Evolutionary conservation across 2,113 vertebrate species (phyloP), one percentile per base, ranked within the genome.

Genomic region (Aphyosemion australe): DNA sequence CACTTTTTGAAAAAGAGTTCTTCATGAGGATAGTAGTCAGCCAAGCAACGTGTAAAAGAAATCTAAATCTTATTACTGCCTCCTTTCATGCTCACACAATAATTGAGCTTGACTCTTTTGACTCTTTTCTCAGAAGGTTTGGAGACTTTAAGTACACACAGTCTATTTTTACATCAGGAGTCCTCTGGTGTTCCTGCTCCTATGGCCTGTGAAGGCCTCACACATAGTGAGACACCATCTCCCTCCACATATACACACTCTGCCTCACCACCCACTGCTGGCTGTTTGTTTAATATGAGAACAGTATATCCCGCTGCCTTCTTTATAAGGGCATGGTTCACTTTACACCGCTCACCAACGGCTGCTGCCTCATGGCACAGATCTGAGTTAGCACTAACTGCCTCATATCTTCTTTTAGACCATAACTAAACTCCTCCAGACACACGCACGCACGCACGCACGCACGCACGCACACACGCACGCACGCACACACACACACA

Each of bases 241-340:
- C 26, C 26, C 26, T 26, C 26, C 5, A 26, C 26, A 26, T 57
- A 56, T 41, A 56, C 73, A 73, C 41, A 59, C 37, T 62, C 52
- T 20, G 62, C 48, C 65, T 65, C 54, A 73, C 76, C 77, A 84
- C 74, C 16, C 34, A 51, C 59, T 52, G 50, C 68, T 74, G 26
- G 82, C 86, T 77, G 74, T 73, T 79, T 76, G 34, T 87, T 87
- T 69, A 83, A 61, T 74, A 61, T 69, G 76, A 83, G 84, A 78
- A 83, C 86, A 85, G 72, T 75, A 84, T 84, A 82, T 83, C 83
- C 75, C 63, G 49, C 70, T 74, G 71, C 61, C 60, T 51, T 80
- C 87, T 90, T 90, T 88, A 89, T 86, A 90, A 86, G 83, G 84
- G 58, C 76, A 85, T 56, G 73, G 73, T 50, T 65, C 77, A 72